phyloP scores from a whole-genome alignment of 2,888 invertebrate species.

The Fragum fragum region DNA sequence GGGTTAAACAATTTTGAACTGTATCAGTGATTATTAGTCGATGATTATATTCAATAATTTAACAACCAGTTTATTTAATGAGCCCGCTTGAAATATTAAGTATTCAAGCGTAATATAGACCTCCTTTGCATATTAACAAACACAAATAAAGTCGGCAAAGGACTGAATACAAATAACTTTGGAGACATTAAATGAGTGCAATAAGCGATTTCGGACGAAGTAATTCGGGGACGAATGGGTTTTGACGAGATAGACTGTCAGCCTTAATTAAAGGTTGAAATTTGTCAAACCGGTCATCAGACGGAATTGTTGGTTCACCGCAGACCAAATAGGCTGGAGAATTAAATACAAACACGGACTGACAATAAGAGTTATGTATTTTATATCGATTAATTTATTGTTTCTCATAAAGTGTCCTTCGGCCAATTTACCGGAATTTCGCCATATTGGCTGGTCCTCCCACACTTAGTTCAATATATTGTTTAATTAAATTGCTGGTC shows the following conservation, averaged over 20 bases:
- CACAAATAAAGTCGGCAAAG: neutral
- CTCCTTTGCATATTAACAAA: neutral
- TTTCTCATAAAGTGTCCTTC: too few relatives aligned
- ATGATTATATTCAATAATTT: too few relatives aligned
- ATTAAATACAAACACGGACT: neutral
- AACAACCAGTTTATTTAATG: too few relatives aligned
- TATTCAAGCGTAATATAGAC: neutral
- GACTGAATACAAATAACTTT: neutral
- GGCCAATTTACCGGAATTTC: too few relatives aligned
- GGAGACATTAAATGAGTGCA: conserved; percentile 15
- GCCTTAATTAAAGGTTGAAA: neutral
- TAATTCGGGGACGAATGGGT: conserved; percentile 25
- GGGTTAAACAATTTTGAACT: too few relatives aligned
- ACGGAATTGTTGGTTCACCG: neutral
- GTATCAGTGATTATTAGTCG: too few relatives aligned
- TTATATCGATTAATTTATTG: neutral
- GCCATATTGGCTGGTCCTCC: too few relatives aligned
- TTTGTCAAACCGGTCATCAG: conserved; percentile 17
- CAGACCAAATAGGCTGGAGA: conserved; percentile 3
- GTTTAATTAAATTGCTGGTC: too few relatives aligned
- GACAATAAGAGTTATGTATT: neutral
- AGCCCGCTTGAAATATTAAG: too few relatives aligned
- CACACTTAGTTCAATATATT: too few relatives aligned
- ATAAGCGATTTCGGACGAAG: conserved; percentile 25
- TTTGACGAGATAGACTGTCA: conserved; percentile 7